Percentiles rank a stretch among this genome's conserved stretches.
These are phyloP conservation scores for Saturnia japonica DNA, from an alignment of 2,888 invertebrate genomes.

Conservation along the genomic window DNA sequence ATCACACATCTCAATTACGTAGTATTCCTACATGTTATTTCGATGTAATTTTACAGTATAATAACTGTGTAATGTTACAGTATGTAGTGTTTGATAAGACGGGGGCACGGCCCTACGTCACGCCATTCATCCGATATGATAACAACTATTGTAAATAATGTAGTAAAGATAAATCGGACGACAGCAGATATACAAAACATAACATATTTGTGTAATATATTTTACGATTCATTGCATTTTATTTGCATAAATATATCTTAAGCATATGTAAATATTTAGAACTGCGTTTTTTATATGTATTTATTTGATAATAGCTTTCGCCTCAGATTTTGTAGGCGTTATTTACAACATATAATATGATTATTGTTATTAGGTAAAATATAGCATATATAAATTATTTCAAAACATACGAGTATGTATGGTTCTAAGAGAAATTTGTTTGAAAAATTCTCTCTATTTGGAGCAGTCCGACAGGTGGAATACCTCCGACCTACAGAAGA, in stretches of 20 bases:
- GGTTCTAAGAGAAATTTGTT: no score
- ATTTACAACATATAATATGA: no score
- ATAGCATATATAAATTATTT: no score
- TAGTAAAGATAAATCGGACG: slow-evolving; percentile 19
- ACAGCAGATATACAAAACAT: slow-evolving; percentile 3
- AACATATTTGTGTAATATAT: neutral
- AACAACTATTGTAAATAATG: slow-evolving; percentile 20
- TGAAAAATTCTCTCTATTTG: no score
- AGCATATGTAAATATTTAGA: no score
- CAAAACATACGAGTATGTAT: no score
- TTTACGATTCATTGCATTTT: neutral
- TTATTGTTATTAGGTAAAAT: no score
- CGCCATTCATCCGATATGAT: slow-evolving; percentile 22
- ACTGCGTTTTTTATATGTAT: no score
- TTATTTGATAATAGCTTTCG: no score
- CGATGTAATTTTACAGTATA: slow-evolving; percentile 9
- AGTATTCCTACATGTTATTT: neutral
- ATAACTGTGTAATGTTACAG: slow-evolving; percentile 18
- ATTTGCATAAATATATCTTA: neutral
- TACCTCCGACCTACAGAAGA: no score
- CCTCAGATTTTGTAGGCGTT: no score
- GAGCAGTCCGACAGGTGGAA: no score
- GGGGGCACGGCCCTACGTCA: slow-evolving; percentile 30
- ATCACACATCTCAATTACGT: neutral
- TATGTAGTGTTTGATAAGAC: slow-evolving; percentile 23